Percentiles rank a stretch among this genome's conserved stretches.
Conservation (phyloP, 92 coral and sea anemone species). For the Anthopleura xanthogrammica region DNA sequence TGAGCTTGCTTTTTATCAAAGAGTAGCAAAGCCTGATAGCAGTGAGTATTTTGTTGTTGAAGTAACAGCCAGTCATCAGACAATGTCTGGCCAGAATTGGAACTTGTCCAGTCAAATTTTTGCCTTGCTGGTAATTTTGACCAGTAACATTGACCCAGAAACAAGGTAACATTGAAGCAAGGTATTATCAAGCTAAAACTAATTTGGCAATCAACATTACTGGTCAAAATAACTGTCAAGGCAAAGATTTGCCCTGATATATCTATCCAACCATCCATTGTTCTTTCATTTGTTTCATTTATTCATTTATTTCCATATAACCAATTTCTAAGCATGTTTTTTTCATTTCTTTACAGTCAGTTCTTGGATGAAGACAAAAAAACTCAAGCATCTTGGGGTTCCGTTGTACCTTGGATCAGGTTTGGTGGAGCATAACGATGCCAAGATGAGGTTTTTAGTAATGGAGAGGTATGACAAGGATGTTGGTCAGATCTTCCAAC, state of each 20-base stretch:
- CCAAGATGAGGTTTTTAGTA: slow-evolving; percentile 84
- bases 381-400: slow-evolving; percentile 88
- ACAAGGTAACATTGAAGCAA: too few relatives aligned
- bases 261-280: not conserved
- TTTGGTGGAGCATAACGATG: slow-evolving; percentile 61
- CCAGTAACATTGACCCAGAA: too few relatives aligned
- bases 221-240: too few relatives aligned
- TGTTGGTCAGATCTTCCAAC: slow-evolving; percentile 73
- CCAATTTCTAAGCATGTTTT: not conserved
- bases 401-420: slow-evolving; percentile 91
- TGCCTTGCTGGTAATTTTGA: too few relatives aligned
- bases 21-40: slow-evolving; percentile 89
- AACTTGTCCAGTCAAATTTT: too few relatives aligned
- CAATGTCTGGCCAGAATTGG: too few relatives aligned
- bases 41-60: slow-evolving; percentile 28
- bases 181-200: too few relatives aligned
- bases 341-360: slow-evolving; percentile 48
- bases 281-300: not conserved
- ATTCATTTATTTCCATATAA: not conserved
- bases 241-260: too few relatives aligned
- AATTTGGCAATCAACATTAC: too few relatives aligned
- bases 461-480: slow-evolving; percentile 94
- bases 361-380: slow-evolving; percentile 78
- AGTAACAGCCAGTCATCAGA: too few relatives aligned
- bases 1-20: slow-evolving; percentile 93